Conservation (phyloP, 2,888 invertebrate genomes). For the Atherix ibis region DNA sequence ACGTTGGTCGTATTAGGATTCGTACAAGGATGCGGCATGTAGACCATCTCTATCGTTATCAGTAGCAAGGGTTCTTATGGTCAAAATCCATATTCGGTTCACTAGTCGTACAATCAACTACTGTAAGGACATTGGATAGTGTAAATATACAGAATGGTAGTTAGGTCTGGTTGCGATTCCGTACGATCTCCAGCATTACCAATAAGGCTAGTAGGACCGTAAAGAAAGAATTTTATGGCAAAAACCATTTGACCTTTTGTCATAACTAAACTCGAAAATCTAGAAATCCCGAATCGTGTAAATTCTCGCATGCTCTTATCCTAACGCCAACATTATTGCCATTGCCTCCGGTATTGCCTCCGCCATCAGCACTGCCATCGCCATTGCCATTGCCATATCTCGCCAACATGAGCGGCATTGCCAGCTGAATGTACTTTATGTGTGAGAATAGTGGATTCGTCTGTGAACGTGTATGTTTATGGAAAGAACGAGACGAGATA, state of each 20-base stretch:
- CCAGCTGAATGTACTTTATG: too few relatives aligned
- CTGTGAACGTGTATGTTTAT: too few relatives aligned
- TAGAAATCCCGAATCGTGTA: conserved; percentile 1
- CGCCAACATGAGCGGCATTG: too few relatives aligned
- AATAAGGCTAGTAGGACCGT: conserved; percentile 1
- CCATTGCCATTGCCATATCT: not conserved
- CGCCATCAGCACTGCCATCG: not conserved
- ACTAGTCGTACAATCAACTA: not conserved
- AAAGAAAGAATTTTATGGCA: conserved; percentile 9
- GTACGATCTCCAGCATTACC: not conserved
- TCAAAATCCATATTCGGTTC: too few relatives aligned
- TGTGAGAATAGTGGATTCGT: too few relatives aligned
- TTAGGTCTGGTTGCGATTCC: not conserved
- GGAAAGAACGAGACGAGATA: too few relatives aligned
- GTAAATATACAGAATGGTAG: not conserved
- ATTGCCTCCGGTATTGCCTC: not conserved
- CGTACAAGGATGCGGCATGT: too few relatives aligned
- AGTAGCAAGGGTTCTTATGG: too few relatives aligned
- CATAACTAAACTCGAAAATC: conserved; percentile 8
- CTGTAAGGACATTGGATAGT: not conserved
- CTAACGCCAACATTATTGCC: too few relatives aligned
- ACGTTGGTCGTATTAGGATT: too few relatives aligned
- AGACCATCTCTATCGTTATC: too few relatives aligned
- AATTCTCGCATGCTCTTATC: not conserved
- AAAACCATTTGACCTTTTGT: conserved; percentile 11